Evolutionary conservation across 2,797 vertebrate species (phyloP).

Genomic region (Parambassis ranga): DNA sequence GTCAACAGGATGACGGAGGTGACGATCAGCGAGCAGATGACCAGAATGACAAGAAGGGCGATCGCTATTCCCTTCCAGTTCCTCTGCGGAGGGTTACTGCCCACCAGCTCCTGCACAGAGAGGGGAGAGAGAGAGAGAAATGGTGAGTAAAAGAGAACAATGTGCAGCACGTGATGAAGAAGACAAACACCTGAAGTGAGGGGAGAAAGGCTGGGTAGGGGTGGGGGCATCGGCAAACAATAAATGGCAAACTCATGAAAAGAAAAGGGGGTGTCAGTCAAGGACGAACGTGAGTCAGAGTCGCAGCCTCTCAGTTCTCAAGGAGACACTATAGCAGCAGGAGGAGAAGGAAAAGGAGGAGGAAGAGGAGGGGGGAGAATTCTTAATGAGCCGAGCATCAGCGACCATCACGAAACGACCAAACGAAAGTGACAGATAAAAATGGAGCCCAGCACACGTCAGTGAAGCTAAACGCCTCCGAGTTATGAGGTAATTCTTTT

Average conservation of each 20-base stretch:
- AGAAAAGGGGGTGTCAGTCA: constrained; percentile 41
- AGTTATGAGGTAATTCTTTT: constrained; percentile 30
- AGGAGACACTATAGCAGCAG: constrained; percentile 37
- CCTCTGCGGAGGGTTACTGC: constrained; percentile 96
- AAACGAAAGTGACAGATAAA: constrained; percentile 68
- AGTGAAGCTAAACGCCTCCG: constrained; percentile 14
- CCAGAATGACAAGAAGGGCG: constrained; percentile 96
- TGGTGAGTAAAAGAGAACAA: constrained; percentile 19
- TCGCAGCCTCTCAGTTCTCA: constrained; percentile 41
- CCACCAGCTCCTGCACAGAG: constrained; percentile 91
- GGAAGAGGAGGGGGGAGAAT: constrained; percentile 27
- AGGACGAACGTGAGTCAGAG: constrained; percentile 60
- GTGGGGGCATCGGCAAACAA: not conserved
- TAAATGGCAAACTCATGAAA: constrained; percentile 22
- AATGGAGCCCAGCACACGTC: constrained; percentile 49
- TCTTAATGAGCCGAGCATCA: constrained; percentile 66
- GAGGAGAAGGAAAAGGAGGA: not conserved
- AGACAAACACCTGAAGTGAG: not conserved
- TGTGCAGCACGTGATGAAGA: not conserved
- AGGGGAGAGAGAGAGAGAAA: constrained; percentile 28
- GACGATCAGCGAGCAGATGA: constrained; percentile 98
- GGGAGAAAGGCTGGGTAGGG: not conserved
- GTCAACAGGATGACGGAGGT: constrained; percentile 98
- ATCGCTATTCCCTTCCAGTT: constrained; percentile 99
- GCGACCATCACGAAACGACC: constrained; percentile 49